Conservation (phyloP, 2,797 vertebrate species). For the Rhodeus uyekii region DNA sequence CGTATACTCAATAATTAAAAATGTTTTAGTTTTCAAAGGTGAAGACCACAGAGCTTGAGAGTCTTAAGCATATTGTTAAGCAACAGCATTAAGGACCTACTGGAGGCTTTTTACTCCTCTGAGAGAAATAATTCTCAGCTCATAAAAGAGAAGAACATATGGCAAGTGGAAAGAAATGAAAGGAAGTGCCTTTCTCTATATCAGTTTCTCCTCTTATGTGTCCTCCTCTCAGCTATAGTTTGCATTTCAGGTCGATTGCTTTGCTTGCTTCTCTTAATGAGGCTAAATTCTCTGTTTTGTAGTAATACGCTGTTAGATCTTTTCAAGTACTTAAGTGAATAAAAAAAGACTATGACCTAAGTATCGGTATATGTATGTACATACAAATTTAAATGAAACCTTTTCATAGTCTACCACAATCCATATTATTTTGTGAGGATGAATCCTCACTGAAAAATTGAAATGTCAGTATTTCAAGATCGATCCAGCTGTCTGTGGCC, state of each 20-base stretch:
- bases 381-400: neutral
- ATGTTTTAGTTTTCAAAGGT: neutral
- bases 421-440: neutral
- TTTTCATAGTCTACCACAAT: neutral
- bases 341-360: no score
- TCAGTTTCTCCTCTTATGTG: conserved; percentile 37
- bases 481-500: neutral
- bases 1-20: neutral
- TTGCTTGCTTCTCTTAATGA: neutral
- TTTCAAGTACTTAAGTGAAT: neutral
- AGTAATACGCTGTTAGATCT: neutral
- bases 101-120: conserved; percentile 48
- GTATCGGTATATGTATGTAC: no score
- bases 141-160: conserved; percentile 37
- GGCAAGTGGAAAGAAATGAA: neutral
- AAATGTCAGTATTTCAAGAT: conserved; percentile 1
- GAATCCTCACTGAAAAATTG: neutral
- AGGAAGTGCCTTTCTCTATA: conserved; percentile 11
- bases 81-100: neutral
- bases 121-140: conserved; percentile 49
- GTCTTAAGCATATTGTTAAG: neutral
- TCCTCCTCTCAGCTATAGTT: conserved; percentile 28
- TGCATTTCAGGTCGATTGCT: neutral
- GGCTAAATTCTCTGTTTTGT: neutral
- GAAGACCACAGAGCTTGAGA: neutral